A percentile compares a stretch with the other conserved stretches of the same genome.
Conservation (phyloP, 2,113 vertebrate genomes). For the Ploceus nigricollis region DNA sequence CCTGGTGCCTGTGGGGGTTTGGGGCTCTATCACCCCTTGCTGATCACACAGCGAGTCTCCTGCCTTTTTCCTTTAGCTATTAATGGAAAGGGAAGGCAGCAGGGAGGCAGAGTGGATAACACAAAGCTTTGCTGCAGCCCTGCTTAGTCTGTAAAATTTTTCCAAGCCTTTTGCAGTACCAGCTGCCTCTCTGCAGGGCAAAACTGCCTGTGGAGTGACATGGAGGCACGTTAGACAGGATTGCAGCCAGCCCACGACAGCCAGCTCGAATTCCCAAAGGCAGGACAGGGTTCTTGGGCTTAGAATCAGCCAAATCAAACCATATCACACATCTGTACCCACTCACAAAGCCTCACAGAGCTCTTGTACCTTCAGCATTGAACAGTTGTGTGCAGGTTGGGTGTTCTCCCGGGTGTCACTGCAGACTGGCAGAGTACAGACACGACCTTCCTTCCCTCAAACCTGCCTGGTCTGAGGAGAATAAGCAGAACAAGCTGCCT, state of each 20-base stretch:
- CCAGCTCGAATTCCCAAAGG: not conserved
- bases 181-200: not conserved
- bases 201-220: accelerated
- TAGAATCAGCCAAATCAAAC: not conserved
- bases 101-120: not conserved
- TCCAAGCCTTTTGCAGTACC: not conserved
- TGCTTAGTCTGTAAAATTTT: not conserved
- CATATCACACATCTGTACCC: not conserved
- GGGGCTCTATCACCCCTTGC: not conserved
- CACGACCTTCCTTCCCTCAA: not conserved
- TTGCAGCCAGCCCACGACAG: not conserved
- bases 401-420: not conserved
- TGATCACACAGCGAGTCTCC: not conserved
- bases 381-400: not conserved
- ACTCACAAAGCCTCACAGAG: not conserved
- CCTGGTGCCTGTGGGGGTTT: not conserved
- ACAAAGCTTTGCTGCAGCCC: not conserved
- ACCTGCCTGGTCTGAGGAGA: not conserved
- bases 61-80: not conserved
- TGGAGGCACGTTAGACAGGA: not conserved
- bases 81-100: not conserved
- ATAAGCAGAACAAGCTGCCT: not conserved
- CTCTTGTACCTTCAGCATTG: not conserved
- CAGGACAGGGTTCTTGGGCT: not conserved
- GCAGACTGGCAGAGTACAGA: not conserved